Evolutionary conservation across 2,113 vertebrate species (phyloP).

Genomic region (Pomatostomus ruficeps): DNA sequence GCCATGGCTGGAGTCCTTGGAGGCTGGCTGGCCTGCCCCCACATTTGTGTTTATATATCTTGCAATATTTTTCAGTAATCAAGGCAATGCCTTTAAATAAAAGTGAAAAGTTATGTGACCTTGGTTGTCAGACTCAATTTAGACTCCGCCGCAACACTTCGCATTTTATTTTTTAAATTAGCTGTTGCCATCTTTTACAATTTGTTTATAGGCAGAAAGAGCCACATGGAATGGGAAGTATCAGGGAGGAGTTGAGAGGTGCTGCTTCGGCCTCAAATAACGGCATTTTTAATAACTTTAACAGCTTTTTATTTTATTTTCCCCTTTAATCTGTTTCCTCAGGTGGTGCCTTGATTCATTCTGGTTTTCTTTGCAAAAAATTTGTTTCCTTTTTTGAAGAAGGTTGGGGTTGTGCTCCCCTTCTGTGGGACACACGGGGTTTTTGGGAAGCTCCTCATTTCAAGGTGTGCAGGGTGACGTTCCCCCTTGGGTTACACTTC

Average conservation of each 20-base stretch:
- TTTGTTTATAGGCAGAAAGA: constrained; percentile 61
- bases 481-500: not conserved
- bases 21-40: not conserved
- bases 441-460: not conserved
- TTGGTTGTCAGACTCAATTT: constrained; percentile 73
- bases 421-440: not conserved
- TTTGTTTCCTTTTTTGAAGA: not conserved
- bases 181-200: constrained; percentile 68
- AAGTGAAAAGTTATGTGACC: constrained; percentile 70
- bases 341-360: not conserved
- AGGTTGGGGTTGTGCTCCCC: not conserved
- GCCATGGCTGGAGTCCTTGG: not conserved
- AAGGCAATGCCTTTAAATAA: constrained; percentile 61
- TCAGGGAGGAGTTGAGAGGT: not conserved
- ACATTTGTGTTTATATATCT: not conserved
- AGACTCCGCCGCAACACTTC: constrained; percentile 42
- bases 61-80: constrained; percentile 27
- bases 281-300: constrained; percentile 8
- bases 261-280: not conserved
- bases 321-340: not conserved
- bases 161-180: constrained; percentile 76
- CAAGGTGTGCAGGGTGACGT: not conserved
- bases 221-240: not conserved
- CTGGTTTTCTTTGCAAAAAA: not conserved
- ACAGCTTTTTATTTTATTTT: not conserved